These are phyloP conservation scores for Dromius quadrimaculatus DNA, from an alignment of 2,888 invertebrate genomes.

Conservation along the genomic window DNA sequence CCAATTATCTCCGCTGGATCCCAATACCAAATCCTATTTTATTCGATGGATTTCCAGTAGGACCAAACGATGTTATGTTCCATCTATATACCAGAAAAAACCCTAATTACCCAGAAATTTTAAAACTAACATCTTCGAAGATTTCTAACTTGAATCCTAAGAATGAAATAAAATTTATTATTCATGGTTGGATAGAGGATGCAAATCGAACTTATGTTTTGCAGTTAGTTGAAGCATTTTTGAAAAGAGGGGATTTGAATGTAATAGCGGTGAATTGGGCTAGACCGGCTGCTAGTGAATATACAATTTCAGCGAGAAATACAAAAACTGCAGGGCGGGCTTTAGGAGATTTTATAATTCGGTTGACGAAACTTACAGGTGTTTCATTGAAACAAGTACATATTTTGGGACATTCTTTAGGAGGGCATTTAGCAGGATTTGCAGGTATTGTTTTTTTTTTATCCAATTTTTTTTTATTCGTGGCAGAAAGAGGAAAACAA, in stretches of 20 bases:
- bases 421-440: conserved; percentile 46
- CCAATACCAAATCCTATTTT: conserved; percentile 39
- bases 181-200: conserved; percentile 68
- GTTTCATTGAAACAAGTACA: conserved; percentile 35
- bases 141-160: conserved; percentile 18
- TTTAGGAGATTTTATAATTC: conserved; percentile 44
- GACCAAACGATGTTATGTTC: conserved; percentile 40
- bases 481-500: too few species aligned
- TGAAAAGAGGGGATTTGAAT: conserved; percentile 65
- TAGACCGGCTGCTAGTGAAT: conserved; percentile 59
- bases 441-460: too few species aligned
- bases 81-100: conserved; percentile 48
- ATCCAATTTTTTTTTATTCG: too few species aligned
- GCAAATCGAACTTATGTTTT: conserved; percentile 61
- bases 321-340: conserved; percentile 48
- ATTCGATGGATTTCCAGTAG: conserved; percentile 40
- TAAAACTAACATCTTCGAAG: conserved; percentile 19
- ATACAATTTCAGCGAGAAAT: conserved; percentile 60
- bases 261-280: conserved; percentile 70
- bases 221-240: conserved; percentile 64
- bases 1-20: conserved; percentile 22
- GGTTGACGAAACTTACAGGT: conserved; percentile 14
- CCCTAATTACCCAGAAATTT: conserved; percentile 28
- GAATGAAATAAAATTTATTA: conserved; percentile 62
- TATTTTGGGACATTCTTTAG: conserved; percentile 47